Base-by-base conservation (phyloP, 2,797 vertebrate genomes). In the Valencia hispanica region DNA sequence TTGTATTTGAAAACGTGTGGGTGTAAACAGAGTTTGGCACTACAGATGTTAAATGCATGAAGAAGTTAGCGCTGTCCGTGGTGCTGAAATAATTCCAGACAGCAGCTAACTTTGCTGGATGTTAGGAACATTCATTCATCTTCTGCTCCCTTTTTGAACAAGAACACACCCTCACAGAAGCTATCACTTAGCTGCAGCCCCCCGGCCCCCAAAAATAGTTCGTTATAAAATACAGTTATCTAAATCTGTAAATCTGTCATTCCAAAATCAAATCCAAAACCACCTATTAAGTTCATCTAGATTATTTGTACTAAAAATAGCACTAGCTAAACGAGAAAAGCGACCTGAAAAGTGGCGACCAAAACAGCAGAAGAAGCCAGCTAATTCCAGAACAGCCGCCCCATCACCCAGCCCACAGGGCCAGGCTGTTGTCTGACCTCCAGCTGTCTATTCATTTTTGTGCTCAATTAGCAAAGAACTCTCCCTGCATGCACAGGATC, bases 391-490 rank as follows among this genome's bases (percentile, higher is more conserved):
- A 20, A 68, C 78, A 79, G 77, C 55, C 34, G 0, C 39, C 70
- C 73, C 74, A 74, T 84, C 77, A 32, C 65, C 84, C 83, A 74
- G 80, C 76, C 80, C 70, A 78, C 86, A 51, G 78, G 78, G 82
- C 75, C 82, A 87, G 84, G 83, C 84, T 85, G 86, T 94, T 87
- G 86, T 69, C 86, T 85, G 88, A 90, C 89, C 89, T 92, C 89
- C 91, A 93, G 89, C 91, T 93, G 92, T 94, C 92, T 84, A 83
- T 79, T 86, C 83, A 86, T 89, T 91, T 68, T 89, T 90, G 84
- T 87, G 84, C 84, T 93, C 88, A 94, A 90, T 93, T 92, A 93
- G 78, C 82, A 86, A 87, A 91, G 76, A 89, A 90, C 81, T 84
- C 78, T 82, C 69, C 74, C 50, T 72, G 87, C 85, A 79, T 79